phyloP scores from a whole-genome alignment of 2,113 vertebrate species.

The Lagenorhynchus albirostris region DNA sequence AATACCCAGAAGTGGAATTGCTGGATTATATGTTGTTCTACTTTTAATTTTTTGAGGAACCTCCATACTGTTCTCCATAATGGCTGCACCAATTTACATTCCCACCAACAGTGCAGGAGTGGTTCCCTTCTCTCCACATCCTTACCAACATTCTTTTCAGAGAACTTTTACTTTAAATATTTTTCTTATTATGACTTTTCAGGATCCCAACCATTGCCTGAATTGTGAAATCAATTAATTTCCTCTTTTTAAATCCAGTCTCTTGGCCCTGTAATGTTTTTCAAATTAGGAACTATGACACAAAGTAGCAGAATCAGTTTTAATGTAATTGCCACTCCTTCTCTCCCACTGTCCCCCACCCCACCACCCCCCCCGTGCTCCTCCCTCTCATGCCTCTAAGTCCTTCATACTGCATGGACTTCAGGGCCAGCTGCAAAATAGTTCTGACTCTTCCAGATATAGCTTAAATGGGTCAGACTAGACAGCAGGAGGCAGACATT shows the following conservation, averaged over 20 bases:
- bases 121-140: background rate
- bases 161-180: background rate
- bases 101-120: background rate
- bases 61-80: background rate
- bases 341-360: background rate
- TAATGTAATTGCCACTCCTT: background rate
- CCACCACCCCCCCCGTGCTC: too few species aligned
- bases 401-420: background rate
- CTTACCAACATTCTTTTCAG: background rate
- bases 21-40: background rate
- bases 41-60: background rate
- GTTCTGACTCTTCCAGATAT: background rate
- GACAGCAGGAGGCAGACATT: background rate
- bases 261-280: background rate
- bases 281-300: background rate
- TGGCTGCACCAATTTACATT: background rate
- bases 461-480: background rate
- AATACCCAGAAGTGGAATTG: background rate
- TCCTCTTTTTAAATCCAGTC: background rate
- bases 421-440: background rate
- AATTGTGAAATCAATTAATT: background rate
- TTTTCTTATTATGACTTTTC: background rate
- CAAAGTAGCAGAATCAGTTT: background rate
- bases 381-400: background rate
- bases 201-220: background rate